Conservation (phyloP, 2,113 vertebrate species). For the Rallus limicola region DNA sequence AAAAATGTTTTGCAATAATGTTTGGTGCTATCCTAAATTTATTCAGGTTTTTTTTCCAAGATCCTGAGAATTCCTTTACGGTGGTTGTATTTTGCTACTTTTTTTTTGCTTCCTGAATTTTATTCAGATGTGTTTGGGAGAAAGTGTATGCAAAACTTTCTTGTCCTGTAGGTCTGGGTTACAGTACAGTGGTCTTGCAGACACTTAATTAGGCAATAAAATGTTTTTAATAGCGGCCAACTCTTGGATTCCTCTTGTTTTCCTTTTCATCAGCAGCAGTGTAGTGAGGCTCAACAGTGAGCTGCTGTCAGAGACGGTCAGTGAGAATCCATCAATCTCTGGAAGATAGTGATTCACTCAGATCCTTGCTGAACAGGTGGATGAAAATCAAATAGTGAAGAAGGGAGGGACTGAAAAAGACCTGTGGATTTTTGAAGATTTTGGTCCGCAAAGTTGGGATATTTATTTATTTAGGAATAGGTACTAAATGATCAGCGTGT, state of each 20-base stretch:
- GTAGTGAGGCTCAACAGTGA: neutral
- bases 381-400: neutral
- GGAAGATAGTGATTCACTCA: neutral
- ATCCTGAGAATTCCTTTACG: neutral
- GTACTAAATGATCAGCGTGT: neutral
- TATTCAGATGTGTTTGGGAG: neutral
- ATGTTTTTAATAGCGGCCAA: fast-evolving
- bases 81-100: neutral
- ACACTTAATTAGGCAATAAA: neutral
- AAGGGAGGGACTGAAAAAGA: neutral
- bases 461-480: neutral
- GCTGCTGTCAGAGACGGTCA: neutral
- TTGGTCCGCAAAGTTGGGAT: neutral
- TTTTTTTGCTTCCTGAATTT: neutral
- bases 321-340: neutral
- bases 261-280: neutral
- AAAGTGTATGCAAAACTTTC: neutral
- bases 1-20: neutral
- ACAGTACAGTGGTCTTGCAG: neutral
- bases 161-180: fast-evolving
- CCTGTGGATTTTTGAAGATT: neutral
- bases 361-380: neutral
- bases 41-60: neutral
- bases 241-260: neutral
- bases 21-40: neutral